These are phyloP conservation scores for Ammodytes marinus DNA, from an alignment of 2,113 vertebrate genomes.

Conservation along the genomic window DNA sequence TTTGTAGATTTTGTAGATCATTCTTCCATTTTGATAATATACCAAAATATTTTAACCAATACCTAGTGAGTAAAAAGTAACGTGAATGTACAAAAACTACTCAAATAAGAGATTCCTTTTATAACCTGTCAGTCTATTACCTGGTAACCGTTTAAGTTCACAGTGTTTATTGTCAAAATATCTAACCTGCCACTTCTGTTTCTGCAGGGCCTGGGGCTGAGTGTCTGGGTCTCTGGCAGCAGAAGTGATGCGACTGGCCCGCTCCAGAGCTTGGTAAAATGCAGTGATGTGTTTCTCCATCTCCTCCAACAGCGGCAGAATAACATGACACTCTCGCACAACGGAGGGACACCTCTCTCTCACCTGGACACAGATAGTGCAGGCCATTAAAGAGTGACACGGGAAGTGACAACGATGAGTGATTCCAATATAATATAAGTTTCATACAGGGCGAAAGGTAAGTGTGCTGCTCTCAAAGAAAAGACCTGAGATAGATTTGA, in stretches of 20 bases:
- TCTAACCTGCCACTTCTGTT: slow-evolving; percentile 92
- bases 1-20: background rate
- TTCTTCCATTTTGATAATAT: background rate
- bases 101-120: background rate
- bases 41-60: background rate
- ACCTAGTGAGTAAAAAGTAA: background rate
- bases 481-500: background rate
- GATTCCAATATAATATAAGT: background rate
- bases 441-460: background rate
- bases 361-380: slow-evolving; percentile 82
- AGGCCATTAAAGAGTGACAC: background rate
- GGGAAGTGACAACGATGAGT: background rate
- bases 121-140: background rate
- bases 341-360: slow-evolving; percentile 88
- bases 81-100: background rate
- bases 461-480: slow-evolving; percentile 1
- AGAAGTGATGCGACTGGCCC: slow-evolving; percentile 89
- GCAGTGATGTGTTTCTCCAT: slow-evolving; percentile 91
- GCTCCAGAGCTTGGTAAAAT: slow-evolving; percentile 93
- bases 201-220: slow-evolving; percentile 87
- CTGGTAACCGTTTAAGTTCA: background rate
- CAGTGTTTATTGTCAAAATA: background rate
- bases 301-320: slow-evolving; percentile 91
- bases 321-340: slow-evolving; percentile 88
- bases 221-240: slow-evolving; percentile 74